Percentiles rank a stretch among this genome's conserved stretches.
Evolutionary conservation across 1,140 invertebrate species (phyloP).

Genomic region (Ruditapes philippinarum): DNA sequence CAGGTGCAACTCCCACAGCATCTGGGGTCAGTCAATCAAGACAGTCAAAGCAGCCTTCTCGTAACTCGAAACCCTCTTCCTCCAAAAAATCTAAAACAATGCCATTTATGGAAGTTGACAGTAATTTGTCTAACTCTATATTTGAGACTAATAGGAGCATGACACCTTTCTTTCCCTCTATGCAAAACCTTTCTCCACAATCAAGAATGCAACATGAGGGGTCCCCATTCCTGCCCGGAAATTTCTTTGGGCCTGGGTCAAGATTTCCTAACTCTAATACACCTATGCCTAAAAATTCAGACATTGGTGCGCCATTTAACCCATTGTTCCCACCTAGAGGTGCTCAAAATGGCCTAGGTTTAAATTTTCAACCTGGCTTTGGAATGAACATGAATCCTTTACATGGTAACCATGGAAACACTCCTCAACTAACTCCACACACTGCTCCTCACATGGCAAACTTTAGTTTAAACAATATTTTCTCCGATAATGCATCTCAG

Average conservation of each 20-base stretch:
- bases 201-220: constrained; percentile 79
- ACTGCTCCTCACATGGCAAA: constrained; percentile 85
- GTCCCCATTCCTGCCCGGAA: constrained; percentile 81
- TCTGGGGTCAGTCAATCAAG: constrained; percentile 57
- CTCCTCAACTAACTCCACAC: constrained; percentile 82
- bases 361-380: constrained; percentile 86
- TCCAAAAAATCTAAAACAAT: constrained; percentile 76
- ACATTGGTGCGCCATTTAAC: constrained; percentile 83
- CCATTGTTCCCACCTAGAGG: constrained; percentile 84
- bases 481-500: constrained; percentile 83
- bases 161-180: constrained; percentile 83
- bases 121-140: constrained; percentile 81
- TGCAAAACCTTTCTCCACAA: constrained; percentile 82
- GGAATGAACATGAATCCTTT: constrained; percentile 86
- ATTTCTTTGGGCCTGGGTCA: constrained; percentile 80
- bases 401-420: constrained; percentile 79
- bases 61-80: constrained; percentile 66
- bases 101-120: constrained; percentile 79
- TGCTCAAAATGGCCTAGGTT: constrained; percentile 85
- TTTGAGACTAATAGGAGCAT: constrained; percentile 85
- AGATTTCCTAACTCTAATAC: constrained; percentile 77
- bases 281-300: constrained; percentile 79
- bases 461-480: constrained; percentile 86
- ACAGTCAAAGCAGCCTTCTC: constrained; percentile 67
- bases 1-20: constrained; percentile 17